Evolutionary conservation across 2,113 vertebrate species (phyloP), one percentile per base, ranked within the genome.

Genomic region (Phyllopteryx taeniolatus): DNA sequence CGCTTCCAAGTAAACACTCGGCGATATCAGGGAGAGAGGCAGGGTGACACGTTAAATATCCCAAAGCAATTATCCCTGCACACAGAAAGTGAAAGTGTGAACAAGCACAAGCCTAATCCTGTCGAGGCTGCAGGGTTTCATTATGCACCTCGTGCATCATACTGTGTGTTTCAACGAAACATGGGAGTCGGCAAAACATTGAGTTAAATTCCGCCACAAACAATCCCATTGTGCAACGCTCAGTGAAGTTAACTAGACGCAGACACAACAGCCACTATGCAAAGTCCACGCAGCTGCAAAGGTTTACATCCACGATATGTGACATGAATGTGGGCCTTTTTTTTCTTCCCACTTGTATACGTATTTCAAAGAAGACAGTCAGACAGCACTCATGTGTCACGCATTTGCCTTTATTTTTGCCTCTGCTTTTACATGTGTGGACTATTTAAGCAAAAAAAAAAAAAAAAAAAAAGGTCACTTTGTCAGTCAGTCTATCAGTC

Each of bases 11-110:
- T 68, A 78, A 87, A 74, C 73, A 78, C 39, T 22, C 53, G n/a
- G 10, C 20, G 20, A 70, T 66, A 70, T 76, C 60, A 70, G 56
- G 72, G 51, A 74, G 69, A 46, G 56, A 75, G 61, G 70, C 49
- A 68, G 60, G 8, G 68, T 70, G 76, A 86, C 77, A 79, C 47
- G 60, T 85, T 83, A 79, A 78, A 83, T 87, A 79, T 89, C 79
- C 80, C 84, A 57, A 79, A 56, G 74, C 70, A 76, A 65, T 74
- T 71, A 79, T 39, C 63, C 20, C 19, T 19, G 59, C 20, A 60
- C 54, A 60, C 46, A 78, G 68, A 85, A 79, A 85, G 72, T 72
- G 74, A 86, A 81, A 89, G 69, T 66, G 74, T 82, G 64, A 79
- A 66, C 69, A 77, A 42, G 68, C 68, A 72, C 80, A 76, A 73